These are phyloP conservation scores for Kuschelorhynchus macadamiae DNA, from an alignment of 2,888 invertebrate species.

Conservation along the genomic window DNA sequence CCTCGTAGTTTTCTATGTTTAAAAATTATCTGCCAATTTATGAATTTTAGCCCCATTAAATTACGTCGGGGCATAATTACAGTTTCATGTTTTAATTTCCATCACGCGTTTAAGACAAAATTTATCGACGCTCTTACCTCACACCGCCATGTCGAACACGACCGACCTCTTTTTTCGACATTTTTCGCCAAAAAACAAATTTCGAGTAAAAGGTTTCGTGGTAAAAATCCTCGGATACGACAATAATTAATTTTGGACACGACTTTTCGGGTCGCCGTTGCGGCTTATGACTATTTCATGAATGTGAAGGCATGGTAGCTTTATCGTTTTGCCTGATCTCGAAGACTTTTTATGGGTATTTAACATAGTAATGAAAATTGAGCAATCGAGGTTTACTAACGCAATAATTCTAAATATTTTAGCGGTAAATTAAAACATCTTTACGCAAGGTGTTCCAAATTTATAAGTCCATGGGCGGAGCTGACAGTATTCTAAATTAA, in stretches of 20 bases:
- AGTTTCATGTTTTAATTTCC: slow-evolving; percentile 36
- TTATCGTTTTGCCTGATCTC: too few relatives aligned
- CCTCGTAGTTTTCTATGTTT: too few relatives aligned
- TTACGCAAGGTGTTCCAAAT: too few relatives aligned
- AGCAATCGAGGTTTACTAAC: too few relatives aligned
- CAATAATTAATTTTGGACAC: slow-evolving; percentile 41
- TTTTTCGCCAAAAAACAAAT: slow-evolving; percentile 36
- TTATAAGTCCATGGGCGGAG: too few relatives aligned
- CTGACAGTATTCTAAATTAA: too few relatives aligned
- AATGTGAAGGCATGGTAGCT: slow-evolving; percentile 2
- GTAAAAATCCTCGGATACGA: slow-evolving; percentile 31
- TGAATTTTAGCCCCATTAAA: background rate
- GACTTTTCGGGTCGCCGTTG: slow-evolving; percentile 21
- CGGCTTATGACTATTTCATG: slow-evolving; percentile 29
- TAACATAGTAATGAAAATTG: too few relatives aligned
- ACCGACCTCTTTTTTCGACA: slow-evolving; percentile 45
- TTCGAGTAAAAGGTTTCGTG: slow-evolving; percentile 45
- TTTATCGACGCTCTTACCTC: slow-evolving; percentile 44
- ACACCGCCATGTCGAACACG: slow-evolving; percentile 40
- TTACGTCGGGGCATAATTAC: slow-evolving; percentile 24
- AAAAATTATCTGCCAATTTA: background rate
- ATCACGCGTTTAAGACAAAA: slow-evolving; percentile 36
- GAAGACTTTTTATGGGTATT: too few relatives aligned
- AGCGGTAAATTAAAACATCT: too few relatives aligned
- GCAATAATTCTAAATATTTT: too few relatives aligned